Percentiles rank a stretch among this genome's conserved stretches.
phyloP scores from a whole-genome alignment of 2,797 vertebrate genomes.

The Orestias chungarensis region DNA sequence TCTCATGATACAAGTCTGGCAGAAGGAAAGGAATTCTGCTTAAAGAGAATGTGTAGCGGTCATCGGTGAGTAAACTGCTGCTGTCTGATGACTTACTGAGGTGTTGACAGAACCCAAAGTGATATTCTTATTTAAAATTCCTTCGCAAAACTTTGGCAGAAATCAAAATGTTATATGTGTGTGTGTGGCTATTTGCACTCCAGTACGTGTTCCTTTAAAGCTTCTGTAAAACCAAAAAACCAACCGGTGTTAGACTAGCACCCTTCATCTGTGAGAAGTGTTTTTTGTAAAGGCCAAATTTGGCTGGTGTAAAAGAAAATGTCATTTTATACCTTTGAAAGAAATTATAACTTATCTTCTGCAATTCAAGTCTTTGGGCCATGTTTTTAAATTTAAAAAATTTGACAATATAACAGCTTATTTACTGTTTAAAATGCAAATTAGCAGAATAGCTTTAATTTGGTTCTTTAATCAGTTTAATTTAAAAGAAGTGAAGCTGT shows the following conservation, averaged over 20 bases:
- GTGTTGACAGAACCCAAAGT: not conserved
- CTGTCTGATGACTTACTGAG: not conserved
- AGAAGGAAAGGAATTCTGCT: conserved; percentile 30
- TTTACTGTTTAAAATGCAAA: not conserved
- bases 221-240: too few species aligned
- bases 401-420: not conserved
- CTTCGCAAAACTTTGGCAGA: not conserved
- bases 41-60: conserved; percentile 70
- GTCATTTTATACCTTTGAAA: not conserved
- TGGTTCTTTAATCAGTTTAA: too few species aligned
- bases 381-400: too few species aligned
- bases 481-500: too few species aligned
- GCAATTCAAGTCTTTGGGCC: not conserved
- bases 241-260: too few species aligned
- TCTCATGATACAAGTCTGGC: conserved; percentile 61
- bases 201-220: not conserved
- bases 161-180: too few species aligned
- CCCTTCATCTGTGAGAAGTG: too few species aligned
- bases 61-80: conserved; percentile 63
- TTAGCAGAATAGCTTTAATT: too few species aligned
- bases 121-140: not conserved
- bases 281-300: not conserved
- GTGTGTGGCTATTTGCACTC: not conserved
- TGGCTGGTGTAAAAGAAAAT: not conserved
- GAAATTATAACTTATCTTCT: not conserved